phyloP scores from a whole-genome alignment of 1,140 invertebrate genomes.

The Pseudomyrmex sp. region DNA sequence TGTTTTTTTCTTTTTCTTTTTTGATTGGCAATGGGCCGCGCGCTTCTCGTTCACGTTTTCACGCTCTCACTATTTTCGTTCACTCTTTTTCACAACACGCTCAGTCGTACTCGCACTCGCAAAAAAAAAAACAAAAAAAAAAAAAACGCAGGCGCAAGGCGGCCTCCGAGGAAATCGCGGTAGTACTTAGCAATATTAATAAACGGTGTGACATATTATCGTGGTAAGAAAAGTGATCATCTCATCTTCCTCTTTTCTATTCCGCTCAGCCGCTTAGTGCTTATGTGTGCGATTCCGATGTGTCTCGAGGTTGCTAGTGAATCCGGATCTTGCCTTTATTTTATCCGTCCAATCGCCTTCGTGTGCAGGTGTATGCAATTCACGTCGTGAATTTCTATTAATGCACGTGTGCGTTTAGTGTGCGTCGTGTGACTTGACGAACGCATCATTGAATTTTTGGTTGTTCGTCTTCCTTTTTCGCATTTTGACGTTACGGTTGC shows the following conservation, averaged over 20 bases:
- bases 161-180: constrained; percentile 54
- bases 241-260: neutral
- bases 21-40: constrained; percentile 73
- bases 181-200: constrained; percentile 44
- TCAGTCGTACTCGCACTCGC: constrained; percentile 58
- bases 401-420: constrained; percentile 67
- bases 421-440: constrained; percentile 62
- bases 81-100: constrained; percentile 56
- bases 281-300: constrained; percentile 38
- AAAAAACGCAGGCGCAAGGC: constrained; percentile 55
- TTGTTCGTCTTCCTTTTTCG: constrained; percentile 42
- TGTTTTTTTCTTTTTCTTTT: constrained; percentile 59
- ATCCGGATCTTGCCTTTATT: constrained; percentile 6
- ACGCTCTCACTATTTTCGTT: constrained; percentile 54
- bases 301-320: constrained; percentile 30
- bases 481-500: constrained; percentile 33
- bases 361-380: constrained; percentile 63
- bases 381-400: constrained; percentile 63
- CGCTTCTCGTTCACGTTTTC: constrained; percentile 45
- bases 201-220: constrained; percentile 60
- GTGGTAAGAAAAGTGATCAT: constrained; percentile 52
- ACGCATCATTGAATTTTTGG: constrained; percentile 63
- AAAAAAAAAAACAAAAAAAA: constrained; percentile 1
- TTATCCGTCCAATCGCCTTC: constrained; percentile 41
- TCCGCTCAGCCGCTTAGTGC: constrained; percentile 13